Evolutionary conservation across 2,888 invertebrate genomes (phyloP), one percentile per base, ranked within the genome.

Genomic region (Noctua pronuba): DNA sequence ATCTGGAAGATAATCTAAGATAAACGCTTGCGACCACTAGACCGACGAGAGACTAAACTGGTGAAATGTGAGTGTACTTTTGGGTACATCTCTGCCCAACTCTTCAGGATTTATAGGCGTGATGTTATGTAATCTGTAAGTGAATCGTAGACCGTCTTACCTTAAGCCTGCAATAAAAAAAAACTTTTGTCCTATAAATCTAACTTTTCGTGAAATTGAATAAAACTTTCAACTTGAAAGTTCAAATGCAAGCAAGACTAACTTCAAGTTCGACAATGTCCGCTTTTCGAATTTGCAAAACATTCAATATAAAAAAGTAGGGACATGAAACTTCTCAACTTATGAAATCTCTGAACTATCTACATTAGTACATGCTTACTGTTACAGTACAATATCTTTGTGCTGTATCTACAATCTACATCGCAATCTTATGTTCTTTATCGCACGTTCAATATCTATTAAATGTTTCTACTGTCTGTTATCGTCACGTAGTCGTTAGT

Each of bases 261-360:
- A 58, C n/a, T 46, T 46, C 21, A 31, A 7, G 28, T 74, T 71
- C 21, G 11, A 21, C 41, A 52, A 73, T 67, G 41, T 18, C 4
- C 18, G 55, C 31, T n/a, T 5, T 31, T 55, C 1, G 67, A 68
- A 55, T 73, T 52, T 65, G 41, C 65, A n/a, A 65, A 62, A 65
- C 65, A 10, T 65, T n/a, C 41, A 41, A 41, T 41, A 41, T n/a
- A 8, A n/a, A 65, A 41, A 41, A 41, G n/a, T 24, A 38, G 3
- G 4, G 1, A 5, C 2, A 24, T n/a, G n/a, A n/a, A n/a, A n/a
- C n/a, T n/a, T n/a, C n/a, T n/a, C n/a, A n/a, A n/a, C 13, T 7
- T 38, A 4, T 13, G 13, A 38, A 38, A 38, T 64, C 4, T 24
- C 13, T 64, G 24, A 38, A 64, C n/a, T 64, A 24, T 64, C 4